Evolutionary conservation across 2,113 vertebrate genomes (phyloP), one percentile per base, ranked within the genome.

Genomic region (Archocentrus centrarchus): DNA sequence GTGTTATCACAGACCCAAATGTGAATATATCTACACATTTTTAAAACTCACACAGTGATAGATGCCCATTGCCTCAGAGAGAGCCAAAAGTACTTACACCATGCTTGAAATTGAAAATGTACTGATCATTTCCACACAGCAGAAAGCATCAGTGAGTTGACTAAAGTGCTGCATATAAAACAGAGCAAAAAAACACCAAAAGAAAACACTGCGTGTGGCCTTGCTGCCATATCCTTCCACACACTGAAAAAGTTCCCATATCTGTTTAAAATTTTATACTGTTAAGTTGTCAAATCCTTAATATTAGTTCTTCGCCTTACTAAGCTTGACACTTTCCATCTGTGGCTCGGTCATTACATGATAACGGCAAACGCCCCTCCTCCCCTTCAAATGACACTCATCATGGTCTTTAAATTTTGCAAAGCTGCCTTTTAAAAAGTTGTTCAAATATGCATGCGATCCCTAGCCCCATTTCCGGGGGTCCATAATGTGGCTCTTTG

Each of bases 371-470:
- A 44, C 7, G 22, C 14, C 22, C 11, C 37, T 22, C 30, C 59
- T 44, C 47, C 7, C 13, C 39, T 63, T 73, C 77, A 80, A 86
- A 86, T 79, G 81, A 87, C 81, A 77, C 89, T 91, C 84, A 88
- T 89, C 89, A 24, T 10, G 35, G 35, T 77, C 73, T 86, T 91
- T 91, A 88, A 88, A 88, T 87, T 88, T 73, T 88, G 81, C 86
- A 92, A 88, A 55, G 61, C 80, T 18, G 44, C 73, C 81, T 82
- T 83, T 85, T 90, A 90, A 88, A 87, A 91, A 91, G 83, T 84
- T 70, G 30, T 47, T 95, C 79, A 93, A 94, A 94, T 90, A 94
- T 93, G 91, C 13, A 95, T 90, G 66, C 7, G 0, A 58, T 84
- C 81, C 80, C 66, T 88, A 81, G 86, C 80, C 86, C 90, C 79